These are phyloP conservation scores for Heterodera filipjevi DNA, from an alignment of 2,888 invertebrate genomes.

Conservation along the genomic window DNA sequence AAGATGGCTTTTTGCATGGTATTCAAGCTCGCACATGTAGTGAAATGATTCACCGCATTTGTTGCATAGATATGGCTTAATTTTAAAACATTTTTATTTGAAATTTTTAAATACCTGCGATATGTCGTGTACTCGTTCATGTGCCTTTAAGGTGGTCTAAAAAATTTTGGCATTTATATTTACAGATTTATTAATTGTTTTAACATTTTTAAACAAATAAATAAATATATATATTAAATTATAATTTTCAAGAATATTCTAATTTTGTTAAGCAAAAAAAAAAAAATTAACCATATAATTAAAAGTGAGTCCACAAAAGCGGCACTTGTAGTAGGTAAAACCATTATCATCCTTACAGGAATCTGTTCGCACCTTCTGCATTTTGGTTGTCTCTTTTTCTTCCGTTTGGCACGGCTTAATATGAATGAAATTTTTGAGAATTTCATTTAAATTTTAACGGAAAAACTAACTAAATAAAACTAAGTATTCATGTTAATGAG, in stretches of 20 bases:
- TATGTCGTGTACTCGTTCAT: conserved; percentile 63
- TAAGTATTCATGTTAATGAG: no score
- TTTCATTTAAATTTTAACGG: no score
- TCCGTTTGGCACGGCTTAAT: neutral
- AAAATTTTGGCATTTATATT: no score
- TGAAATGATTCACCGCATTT: conserved; percentile 63
- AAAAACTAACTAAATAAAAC: no score
- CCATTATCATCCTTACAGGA: conserved; percentile 59
- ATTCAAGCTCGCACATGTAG: conserved; percentile 62
- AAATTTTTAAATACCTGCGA: conserved; percentile 46
- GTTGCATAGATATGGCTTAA: conserved; percentile 60
- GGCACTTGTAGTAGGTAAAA: conserved; percentile 61
- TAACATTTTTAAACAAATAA: no score
- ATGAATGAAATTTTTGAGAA: no score
- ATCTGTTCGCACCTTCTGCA: neutral
- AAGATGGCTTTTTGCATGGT: conserved; percentile 56
- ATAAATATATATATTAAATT: neutral
- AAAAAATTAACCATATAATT: conserved; percentile 53
- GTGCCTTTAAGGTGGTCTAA: conserved; percentile 61
- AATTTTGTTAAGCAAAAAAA: no score
- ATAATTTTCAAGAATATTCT: no score
- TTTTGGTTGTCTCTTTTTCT: neutral
- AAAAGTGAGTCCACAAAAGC: conserved; percentile 65
- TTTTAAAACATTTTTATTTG: neutral
- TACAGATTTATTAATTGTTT: no score